Conservation (phyloP, 2,797 vertebrate genomes). For the Alcedo quadribrachys region DNA sequence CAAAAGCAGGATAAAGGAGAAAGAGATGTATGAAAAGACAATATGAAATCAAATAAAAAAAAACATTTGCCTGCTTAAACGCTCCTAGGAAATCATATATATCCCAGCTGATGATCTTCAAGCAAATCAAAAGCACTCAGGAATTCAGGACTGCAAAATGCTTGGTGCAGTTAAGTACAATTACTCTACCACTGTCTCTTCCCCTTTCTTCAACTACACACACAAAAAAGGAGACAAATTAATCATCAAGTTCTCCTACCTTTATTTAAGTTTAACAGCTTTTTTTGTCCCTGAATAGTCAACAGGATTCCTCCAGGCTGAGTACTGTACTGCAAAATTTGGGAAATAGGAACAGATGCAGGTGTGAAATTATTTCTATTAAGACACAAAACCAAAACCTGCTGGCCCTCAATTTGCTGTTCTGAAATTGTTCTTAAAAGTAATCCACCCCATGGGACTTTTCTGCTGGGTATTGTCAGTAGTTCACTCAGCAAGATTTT, state of each 20-base stretch:
- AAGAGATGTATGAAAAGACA: neutral
- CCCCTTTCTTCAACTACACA: neutral
- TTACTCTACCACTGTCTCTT: neutral
- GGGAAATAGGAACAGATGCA: neutral
- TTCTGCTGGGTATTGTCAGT: neutral
- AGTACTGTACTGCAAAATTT: neutral
- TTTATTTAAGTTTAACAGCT: constrained; percentile 3
- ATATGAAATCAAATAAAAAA: neutral
- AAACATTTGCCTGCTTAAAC: neutral
- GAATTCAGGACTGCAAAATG: neutral
- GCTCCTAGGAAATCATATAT: neutral
- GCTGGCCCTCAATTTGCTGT: neutral
- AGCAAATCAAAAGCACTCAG: neutral
- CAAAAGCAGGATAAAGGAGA: neutral
- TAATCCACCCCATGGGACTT: neutral
- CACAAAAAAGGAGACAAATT: constrained; percentile 11
- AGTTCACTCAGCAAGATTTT: neutral
- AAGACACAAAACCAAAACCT: neutral
- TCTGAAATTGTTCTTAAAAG: neutral
- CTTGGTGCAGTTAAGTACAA: neutral
- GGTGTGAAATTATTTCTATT: neutral
- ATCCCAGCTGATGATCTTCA: constrained; percentile 15
- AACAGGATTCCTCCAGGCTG: neutral
- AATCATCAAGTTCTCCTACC: constrained; percentile 24
- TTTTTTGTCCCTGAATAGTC: constrained; percentile 6